These are phyloP conservation scores for Venusia cambrica DNA, from an alignment of 2,888 invertebrate genomes.

Conservation along the genomic window DNA sequence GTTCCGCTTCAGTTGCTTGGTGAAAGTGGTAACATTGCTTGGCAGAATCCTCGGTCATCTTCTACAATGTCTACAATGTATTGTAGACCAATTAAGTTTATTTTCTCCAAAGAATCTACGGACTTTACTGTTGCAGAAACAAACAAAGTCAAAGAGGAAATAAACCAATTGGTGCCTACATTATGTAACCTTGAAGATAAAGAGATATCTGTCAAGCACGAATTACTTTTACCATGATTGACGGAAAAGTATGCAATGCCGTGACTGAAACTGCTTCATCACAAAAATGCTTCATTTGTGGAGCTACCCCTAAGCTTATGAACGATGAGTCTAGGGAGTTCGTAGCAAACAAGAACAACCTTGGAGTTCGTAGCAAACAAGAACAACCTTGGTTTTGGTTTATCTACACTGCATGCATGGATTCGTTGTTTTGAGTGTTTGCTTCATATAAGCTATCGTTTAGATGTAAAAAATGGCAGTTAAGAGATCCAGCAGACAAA, in stretches of 20 bases:
- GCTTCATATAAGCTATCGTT: slow-evolving; percentile 41
- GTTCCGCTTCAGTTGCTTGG: slow-evolving; percentile 14
- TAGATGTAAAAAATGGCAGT: slow-evolving; percentile 38
- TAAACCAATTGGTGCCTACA: slow-evolving; percentile 15
- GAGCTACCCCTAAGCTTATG: slow-evolving; percentile 35
- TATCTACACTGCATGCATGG: slow-evolving; percentile 38
- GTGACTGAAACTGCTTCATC: slow-evolving; percentile 37
- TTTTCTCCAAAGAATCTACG: slow-evolving; percentile 25
- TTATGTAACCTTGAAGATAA: too few relatives aligned
- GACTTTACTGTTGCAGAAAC: slow-evolving; percentile 16
- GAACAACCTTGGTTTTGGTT: slow-evolving; percentile 30
- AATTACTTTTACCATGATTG: slow-evolving; percentile 35
- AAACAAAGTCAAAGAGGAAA: slow-evolving; percentile 19
- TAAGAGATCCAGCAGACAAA: slow-evolving; percentile 9
- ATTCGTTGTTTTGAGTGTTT: slow-evolving; percentile 37
- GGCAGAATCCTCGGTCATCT: slow-evolving; percentile 26
- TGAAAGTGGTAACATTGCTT: slow-evolving; percentile 10
- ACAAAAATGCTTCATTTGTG: slow-evolving; percentile 41
- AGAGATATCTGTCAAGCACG: too few relatives aligned
- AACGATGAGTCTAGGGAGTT: slow-evolving; percentile 7
- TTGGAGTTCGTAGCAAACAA: slow-evolving; percentile 31
- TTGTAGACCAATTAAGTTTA: slow-evolving; percentile 25
- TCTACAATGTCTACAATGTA: slow-evolving; percentile 22
- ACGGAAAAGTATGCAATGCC: slow-evolving; percentile 24
- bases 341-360: slow-evolving; percentile 6